Percentiles rank a stretch among this genome's conserved stretches.
Evolutionary conservation across 2,113 vertebrate species (phyloP).

Genomic region (Crotalus helleri): DNA sequence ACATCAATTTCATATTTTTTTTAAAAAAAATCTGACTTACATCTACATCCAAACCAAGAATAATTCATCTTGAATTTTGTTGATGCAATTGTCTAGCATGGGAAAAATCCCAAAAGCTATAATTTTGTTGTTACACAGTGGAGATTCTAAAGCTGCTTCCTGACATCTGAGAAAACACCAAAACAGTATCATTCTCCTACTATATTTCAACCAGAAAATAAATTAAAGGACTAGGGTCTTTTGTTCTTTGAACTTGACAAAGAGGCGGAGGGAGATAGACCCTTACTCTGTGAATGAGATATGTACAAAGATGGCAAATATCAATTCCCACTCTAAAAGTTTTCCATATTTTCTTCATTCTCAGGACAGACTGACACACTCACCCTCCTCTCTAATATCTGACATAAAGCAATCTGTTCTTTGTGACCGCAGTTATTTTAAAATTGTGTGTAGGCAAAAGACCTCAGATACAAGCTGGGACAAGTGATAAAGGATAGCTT

Average conservation of each 20-base stretch:
- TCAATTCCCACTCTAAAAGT: not conserved
- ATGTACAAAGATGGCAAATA: not conserved
- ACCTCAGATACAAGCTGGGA: not conserved
- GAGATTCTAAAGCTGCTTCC: not conserved
- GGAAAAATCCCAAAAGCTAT: not conserved
- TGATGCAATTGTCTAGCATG: not conserved
- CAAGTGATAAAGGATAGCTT: not conserved
- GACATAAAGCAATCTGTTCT: constrained; percentile 12
- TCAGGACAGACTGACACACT: not conserved
- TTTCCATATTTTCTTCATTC: not conserved
- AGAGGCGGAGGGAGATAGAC: not conserved
- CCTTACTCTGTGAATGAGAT: not conserved
- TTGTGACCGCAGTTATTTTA: not conserved
- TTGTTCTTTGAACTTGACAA: not conserved
- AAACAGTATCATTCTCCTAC: not conserved
- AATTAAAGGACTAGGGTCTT: not conserved
- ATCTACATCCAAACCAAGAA: not conserved
- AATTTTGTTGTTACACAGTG: not conserved
- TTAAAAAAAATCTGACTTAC: not conserved
- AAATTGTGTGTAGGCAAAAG: not conserved
- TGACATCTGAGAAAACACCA: not conserved
- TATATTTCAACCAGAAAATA: not conserved
- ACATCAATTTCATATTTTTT: no score
- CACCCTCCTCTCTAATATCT: not conserved
- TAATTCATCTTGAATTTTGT: not conserved